These are phyloP conservation scores for Charaxes varanes DNA, from an alignment of 1,140 invertebrate genomes.

Conservation along the genomic window DNA sequence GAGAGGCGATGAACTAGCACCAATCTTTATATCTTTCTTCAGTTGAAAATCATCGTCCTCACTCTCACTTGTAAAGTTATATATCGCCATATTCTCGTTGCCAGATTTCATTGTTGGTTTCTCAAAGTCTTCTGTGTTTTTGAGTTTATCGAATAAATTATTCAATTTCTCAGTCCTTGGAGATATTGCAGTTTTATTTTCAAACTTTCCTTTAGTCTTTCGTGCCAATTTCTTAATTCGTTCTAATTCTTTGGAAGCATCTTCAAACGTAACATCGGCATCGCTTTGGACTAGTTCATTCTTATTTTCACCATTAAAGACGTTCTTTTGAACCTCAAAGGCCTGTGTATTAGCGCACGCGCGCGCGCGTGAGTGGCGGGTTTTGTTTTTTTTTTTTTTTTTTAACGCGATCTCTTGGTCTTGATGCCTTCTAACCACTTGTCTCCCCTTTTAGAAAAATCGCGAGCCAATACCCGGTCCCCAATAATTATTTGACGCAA, in stretches of 20 bases:
- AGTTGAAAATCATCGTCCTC: constrained; percentile 46
- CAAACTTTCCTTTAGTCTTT: constrained; percentile 19
- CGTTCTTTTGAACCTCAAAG: too few species aligned
- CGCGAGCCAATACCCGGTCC: constrained; percentile 18
- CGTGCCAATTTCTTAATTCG: constrained; percentile 27
- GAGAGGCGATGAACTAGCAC: not conserved
- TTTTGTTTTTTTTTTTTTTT: too few species aligned
- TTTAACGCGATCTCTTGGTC: constrained; percentile 22
- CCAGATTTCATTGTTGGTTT: too few species aligned
- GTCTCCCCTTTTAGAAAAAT: constrained; percentile 13
- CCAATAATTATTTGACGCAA: constrained; percentile 9
- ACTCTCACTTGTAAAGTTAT: constrained; percentile 49
- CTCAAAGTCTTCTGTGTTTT: constrained; percentile 26
- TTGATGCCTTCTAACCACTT: constrained; percentile 25
- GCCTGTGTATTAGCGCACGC: constrained; percentile 3
- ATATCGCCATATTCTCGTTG: constrained; percentile 25
- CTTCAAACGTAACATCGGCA: too few species aligned
- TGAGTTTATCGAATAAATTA: constrained; percentile 45
- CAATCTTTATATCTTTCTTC: constrained; percentile 15
- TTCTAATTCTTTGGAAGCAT: constrained; percentile 50
- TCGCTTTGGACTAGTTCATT: too few species aligned
- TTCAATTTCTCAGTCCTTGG: constrained; percentile 37
- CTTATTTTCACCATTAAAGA: too few species aligned
- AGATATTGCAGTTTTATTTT: constrained; percentile 24
- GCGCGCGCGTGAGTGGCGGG: not conserved